Evolutionary conservation across 1,140 invertebrate species (phyloP), one percentile per base, ranked within the genome.

Genomic region (Drosophila saltans): DNA sequence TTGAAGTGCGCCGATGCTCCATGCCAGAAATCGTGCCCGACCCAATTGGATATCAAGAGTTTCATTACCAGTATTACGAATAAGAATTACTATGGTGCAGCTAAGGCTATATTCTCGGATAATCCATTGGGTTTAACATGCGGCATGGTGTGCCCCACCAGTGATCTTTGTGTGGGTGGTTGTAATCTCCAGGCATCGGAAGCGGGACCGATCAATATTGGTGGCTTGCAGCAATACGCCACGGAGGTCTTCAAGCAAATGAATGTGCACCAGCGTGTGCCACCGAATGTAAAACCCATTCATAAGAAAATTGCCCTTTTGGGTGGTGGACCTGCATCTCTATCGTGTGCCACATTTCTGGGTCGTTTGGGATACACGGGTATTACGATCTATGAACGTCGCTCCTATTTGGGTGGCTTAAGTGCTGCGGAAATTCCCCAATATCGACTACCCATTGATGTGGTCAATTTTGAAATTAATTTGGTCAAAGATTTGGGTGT

Each of bases 61-160:
- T 99, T 99, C 90, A 99, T 99, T 57, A 97, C 97, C 0, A 98
- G 97, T 85, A 99, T 99, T 81, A 95, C 98, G 40, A 99, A 98
- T 91, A 99, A 98, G 64, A 99, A 99, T 93, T 99, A 98, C 90
- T 99, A 99, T 94, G 98, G 99, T 30, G 98, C 99, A 6, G 98
- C 99, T 0, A 98, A 98, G 92, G 95, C 96, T 0, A 99, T 99
- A 64, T 95, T 99, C 28, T 99, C 98, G 0, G 98, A 99, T 92
- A 99, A 99, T 93, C 98, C 98, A 0, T 93, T 99, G 28, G 98
- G 97, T 0, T 93, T 99, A 0, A 99, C 98, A 0, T 99, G 98
- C 91, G 98, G 99, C 21, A 99, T 99, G 99, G 98, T 99, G 7
- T 99, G 98, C 90, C 98, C 99, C 3, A 99, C 98, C 0, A 98